A percentile compares a stretch with the other conserved stretches of the same genome.
These are phyloP conservation scores for Parnassius glacialis DNA, from an alignment of 2,888 invertebrate species.

Conservation along the genomic window DNA sequence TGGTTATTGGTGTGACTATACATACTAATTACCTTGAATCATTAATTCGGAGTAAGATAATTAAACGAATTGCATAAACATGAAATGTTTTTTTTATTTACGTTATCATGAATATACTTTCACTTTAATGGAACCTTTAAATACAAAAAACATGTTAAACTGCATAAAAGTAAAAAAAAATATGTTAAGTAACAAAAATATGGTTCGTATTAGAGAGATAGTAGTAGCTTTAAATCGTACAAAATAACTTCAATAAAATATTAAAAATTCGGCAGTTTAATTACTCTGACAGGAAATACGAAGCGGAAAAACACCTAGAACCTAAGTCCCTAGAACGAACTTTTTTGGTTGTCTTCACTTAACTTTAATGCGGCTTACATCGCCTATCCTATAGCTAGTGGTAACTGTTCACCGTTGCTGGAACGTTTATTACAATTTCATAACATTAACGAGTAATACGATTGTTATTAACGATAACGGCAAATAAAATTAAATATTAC, in stretches of 20 bases:
- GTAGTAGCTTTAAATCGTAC: background rate
- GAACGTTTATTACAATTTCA: constrained; percentile 71
- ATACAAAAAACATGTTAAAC: background rate
- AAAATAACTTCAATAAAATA: constrained; percentile 1
- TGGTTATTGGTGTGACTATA: constrained; percentile 3
- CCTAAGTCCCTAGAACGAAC: constrained; percentile 80
- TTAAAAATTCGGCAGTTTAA: background rate
- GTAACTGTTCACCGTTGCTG: constrained; percentile 81
- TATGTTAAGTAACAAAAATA: background rate
- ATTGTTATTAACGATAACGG: constrained; percentile 62
- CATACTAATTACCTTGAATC: constrained; percentile 12
- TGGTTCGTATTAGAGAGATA: constrained; percentile 1
- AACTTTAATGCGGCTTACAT: constrained; percentile 61
- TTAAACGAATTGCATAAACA: constrained; percentile 1
- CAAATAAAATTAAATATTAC: constrained; percentile 55
- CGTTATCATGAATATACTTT: background rate
- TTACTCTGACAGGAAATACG: constrained; percentile 39
- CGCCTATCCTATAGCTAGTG: constrained; percentile 66
- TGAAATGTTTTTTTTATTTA: constrained; percentile 9
- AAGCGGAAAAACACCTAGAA: constrained; percentile 64
- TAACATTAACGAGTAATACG: constrained; percentile 69
- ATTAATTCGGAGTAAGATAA: constrained; percentile 19
- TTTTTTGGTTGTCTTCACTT: constrained; percentile 78
- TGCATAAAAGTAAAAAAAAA: background rate
- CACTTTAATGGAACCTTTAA: background rate